Conservation (phyloP, 2,113 vertebrate species). For the Lota lota region DNA sequence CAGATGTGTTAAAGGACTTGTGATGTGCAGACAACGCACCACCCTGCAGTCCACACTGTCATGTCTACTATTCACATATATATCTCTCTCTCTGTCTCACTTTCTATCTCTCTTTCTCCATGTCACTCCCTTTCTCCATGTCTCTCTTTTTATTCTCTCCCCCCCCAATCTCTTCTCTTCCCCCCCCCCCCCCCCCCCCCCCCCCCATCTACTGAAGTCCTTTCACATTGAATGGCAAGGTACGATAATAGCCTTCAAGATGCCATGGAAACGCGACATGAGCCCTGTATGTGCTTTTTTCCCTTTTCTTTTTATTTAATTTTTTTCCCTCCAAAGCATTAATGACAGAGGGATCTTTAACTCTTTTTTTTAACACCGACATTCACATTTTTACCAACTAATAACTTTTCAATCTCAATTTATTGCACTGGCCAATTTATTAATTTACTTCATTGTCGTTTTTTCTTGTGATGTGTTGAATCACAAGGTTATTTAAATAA, state of each 20-base stretch:
- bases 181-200: slow-evolving; percentile 75
- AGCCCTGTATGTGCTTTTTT: slow-evolving; percentile 82
- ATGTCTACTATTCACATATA: too few species aligned
- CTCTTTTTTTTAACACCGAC: slow-evolving; percentile 26
- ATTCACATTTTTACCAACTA: slow-evolving; percentile 2
- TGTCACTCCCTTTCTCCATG: slow-evolving; percentile 24
- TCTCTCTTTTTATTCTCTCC: slow-evolving; percentile 20
- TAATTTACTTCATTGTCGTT: not conserved
- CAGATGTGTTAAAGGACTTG: too few species aligned
- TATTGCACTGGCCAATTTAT: not conserved
- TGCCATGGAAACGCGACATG: slow-evolving; percentile 94
- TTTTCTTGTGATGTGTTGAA: slow-evolving; percentile 1
- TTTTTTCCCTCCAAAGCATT: slow-evolving; percentile 61
- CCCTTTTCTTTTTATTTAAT: too few species aligned
- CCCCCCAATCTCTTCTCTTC: slow-evolving; percentile 10
- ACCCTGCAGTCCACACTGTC: too few species aligned
- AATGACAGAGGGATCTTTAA: slow-evolving; percentile 90
- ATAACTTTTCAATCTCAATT: too few species aligned
- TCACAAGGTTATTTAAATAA: not conserved
- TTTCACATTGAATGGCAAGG: slow-evolving; percentile 99
- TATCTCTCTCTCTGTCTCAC: slow-evolving; percentile 12
- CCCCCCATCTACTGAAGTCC: slow-evolving; percentile 87
- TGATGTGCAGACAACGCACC: too few species aligned
- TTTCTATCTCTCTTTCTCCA: slow-evolving; percentile 26
- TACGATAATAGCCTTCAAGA: slow-evolving; percentile 95